Percentiles rank a stretch among this genome's conserved stretches.
Evolutionary conservation across 2,113 vertebrate genomes (phyloP).

Genomic region (Onychostruthus taczanowskii): DNA sequence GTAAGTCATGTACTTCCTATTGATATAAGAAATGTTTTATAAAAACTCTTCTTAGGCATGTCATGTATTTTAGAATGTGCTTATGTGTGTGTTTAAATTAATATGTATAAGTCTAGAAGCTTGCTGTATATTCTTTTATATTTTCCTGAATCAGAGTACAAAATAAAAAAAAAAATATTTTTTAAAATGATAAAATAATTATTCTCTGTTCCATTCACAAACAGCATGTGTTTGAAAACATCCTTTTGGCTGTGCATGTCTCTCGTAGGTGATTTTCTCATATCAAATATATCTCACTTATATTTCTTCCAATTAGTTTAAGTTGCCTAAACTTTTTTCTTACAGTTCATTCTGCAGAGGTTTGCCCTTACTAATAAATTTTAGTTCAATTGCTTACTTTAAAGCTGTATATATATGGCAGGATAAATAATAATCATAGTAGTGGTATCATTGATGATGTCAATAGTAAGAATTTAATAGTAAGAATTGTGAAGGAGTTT

Average conservation of each 20-base stretch:
- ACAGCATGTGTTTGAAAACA: neutral
- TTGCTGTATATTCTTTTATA: neutral
- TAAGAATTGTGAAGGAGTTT: neutral
- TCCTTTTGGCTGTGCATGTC: fast-evolving
- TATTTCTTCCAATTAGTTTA: neutral
- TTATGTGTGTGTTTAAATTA: neutral
- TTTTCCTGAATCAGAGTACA: neutral
- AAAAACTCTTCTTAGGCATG: neutral
- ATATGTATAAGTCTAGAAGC: neutral
- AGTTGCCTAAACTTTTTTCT: neutral
- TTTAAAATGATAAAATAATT: neutral
- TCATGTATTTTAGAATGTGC: neutral
- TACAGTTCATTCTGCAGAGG: neutral
- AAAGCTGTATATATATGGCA: neutral
- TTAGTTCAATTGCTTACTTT: neutral
- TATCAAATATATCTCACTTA: neutral
- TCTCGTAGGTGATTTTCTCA: neutral
- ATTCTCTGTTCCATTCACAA: neutral
- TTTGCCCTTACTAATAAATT: neutral
- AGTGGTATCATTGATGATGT: neutral
- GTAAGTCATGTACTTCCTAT: neutral
- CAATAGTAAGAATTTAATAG: neutral
- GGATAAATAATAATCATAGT: neutral
- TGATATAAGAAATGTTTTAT: neutral
- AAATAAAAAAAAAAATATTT: neutral